These are phyloP conservation scores for Dascillus cervinus DNA, from an alignment of 2,888 invertebrate genomes.

Conservation along the genomic window DNA sequence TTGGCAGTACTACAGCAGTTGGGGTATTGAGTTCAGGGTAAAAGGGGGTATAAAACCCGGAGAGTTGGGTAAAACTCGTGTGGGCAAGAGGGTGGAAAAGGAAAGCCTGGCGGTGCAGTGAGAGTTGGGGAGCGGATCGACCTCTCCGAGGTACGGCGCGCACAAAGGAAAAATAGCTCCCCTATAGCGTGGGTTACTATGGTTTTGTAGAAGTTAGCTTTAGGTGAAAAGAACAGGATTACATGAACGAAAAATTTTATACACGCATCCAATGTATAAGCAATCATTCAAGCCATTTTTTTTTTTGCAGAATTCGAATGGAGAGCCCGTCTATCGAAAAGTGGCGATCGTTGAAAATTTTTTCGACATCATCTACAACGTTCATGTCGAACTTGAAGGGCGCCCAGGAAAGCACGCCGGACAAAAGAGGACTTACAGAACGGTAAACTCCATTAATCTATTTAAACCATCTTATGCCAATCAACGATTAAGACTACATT, in stretches of 20 bases:
- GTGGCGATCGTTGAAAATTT: slow-evolving; percentile 97
- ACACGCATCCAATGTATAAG: slow-evolving; percentile 10
- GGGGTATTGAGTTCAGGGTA: slow-evolving; percentile 36
- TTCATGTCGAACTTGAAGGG: slow-evolving; percentile 90
- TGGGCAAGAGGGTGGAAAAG: slow-evolving; percentile 20
- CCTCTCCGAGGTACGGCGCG: slow-evolving; percentile 24
- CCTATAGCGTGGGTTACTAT: slow-evolving; percentile 29
- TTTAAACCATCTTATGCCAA: too few species aligned
- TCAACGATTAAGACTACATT: too few species aligned
- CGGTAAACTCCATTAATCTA: too few species aligned
- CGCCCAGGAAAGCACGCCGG: slow-evolving; percentile 93
- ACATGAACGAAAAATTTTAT: slow-evolving; percentile 14
- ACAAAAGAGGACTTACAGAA: slow-evolving; percentile 92
- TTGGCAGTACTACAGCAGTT: slow-evolving; percentile 40
- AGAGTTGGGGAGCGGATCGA: slow-evolving; percentile 26
- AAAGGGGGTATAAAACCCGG: slow-evolving; percentile 36
- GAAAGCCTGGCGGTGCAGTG: slow-evolving; percentile 23
- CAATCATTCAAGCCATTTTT: slow-evolving; percentile 20
- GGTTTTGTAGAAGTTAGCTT: slow-evolving; percentile 23
- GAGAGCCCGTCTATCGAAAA: slow-evolving; percentile 75
- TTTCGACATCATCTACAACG: slow-evolving; percentile 92
- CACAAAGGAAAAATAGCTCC: slow-evolving; percentile 26
- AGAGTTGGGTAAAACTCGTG: slow-evolving; percentile 22
- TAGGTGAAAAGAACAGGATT: slow-evolving; percentile 17
- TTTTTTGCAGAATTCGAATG: slow-evolving; percentile 61